Conservation (phyloP, 2,797 vertebrate species). For the Lacerta viridis region DNA sequence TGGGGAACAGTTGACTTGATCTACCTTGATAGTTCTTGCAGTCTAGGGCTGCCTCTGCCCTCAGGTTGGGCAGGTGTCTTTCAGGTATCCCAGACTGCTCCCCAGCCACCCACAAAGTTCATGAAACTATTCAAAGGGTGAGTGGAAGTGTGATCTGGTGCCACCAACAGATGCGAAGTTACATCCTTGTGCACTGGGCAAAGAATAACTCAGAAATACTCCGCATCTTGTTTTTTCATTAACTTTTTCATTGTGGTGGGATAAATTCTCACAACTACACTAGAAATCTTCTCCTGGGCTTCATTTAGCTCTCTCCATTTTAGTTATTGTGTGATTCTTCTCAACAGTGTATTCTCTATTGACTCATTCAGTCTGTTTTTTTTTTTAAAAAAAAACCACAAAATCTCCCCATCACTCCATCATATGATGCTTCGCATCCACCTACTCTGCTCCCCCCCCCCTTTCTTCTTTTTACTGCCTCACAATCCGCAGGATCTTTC, state of each 20-base stretch:
- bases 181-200: neutral
- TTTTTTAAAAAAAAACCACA: neutral
- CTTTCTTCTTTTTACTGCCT: neutral
- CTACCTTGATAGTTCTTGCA: neutral
- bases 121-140: neutral
- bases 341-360: slow-evolving; percentile 18
- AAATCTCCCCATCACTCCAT: slow-evolving; percentile 8
- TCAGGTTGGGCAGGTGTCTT: neutral
- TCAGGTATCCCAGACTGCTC: neutral
- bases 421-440: neutral
- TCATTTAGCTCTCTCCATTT: neutral
- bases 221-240: slow-evolving; percentile 18
- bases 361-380: slow-evolving; percentile 14
- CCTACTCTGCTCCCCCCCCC: neutral
- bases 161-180: neutral
- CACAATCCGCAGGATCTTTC: neutral
- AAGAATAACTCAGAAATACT: slow-evolving; percentile 18
- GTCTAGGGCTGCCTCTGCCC: neutral
- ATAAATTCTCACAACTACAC: slow-evolving; percentile 19
- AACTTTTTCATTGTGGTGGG: neutral
- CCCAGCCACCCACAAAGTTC: neutral
- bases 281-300: slow-evolving; percentile 37
- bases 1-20: neutral
- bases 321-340: slow-evolving; percentile 22
- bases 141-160: neutral